Evolutionary conservation across 2,888 invertebrate genomes (phyloP).

Genomic region (Strigamia maritima): DNA sequence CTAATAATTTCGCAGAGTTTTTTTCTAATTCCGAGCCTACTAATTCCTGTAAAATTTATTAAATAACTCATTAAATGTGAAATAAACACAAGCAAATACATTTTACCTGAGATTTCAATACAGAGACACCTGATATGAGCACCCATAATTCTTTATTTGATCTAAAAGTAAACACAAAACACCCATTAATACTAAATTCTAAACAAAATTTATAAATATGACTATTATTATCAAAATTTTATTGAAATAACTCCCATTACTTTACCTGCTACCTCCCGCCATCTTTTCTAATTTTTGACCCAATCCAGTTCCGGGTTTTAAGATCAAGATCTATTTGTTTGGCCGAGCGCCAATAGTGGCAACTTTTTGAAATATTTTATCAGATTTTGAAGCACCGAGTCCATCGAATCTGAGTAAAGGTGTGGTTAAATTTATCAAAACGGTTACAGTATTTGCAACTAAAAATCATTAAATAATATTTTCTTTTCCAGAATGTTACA

Average conservation of each 20-base stretch:
- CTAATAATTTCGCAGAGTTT: constrained; percentile 48
- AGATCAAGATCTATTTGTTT: neutral
- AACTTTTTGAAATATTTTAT: too few relatives aligned
- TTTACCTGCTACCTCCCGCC: constrained; percentile 35
- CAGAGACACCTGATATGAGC: constrained; percentile 50
- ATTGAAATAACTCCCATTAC: neutral
- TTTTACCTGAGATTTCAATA: constrained; percentile 50
- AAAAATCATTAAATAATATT: too few relatives aligned
- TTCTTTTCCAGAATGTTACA: too few relatives aligned
- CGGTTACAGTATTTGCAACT: too few relatives aligned
- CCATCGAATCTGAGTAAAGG: too few relatives aligned
- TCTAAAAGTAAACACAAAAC: constrained; percentile 44
- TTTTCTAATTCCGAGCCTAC: constrained; percentile 49
- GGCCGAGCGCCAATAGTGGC: too few relatives aligned
- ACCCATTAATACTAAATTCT: neutral
- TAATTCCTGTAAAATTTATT: constrained; percentile 46
- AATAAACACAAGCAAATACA: neutral
- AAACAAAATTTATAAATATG: neutral
- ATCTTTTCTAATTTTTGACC: constrained; percentile 12
- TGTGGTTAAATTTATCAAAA: too few relatives aligned
- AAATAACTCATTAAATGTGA: constrained; percentile 17
- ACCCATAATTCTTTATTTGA: constrained; percentile 52
- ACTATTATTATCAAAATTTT: neutral
- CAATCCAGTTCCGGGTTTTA: neutral
- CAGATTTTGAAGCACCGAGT: too few relatives aligned